These are phyloP conservation scores for Molossus molossus DNA, from an alignment of 2,797 vertebrate species.

Conservation along the genomic window DNA sequence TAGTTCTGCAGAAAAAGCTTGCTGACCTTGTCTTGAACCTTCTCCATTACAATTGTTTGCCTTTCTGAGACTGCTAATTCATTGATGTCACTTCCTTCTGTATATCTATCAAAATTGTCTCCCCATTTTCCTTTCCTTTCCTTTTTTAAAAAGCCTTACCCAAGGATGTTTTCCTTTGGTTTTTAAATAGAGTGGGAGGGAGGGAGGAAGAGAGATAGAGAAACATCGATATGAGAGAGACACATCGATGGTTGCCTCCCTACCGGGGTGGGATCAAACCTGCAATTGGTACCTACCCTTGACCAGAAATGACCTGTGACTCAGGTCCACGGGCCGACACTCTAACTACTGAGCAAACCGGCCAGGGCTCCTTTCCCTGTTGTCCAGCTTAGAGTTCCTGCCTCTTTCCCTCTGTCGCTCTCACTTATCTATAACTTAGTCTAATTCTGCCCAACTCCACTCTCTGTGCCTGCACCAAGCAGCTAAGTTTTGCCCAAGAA, in stretches of 20 bases:
- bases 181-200: no score
- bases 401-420: neutral
- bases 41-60: neutral
- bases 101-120: neutral
- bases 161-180: no score
- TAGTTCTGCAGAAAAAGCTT: neutral
- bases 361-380: neutral
- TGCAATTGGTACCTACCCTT: no score
- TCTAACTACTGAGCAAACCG: no score
- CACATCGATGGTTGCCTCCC: no score
- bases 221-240: no score
- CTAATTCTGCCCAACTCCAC: neutral
- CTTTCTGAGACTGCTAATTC: neutral
- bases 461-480: neutral
- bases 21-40: neutral
- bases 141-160: no score
- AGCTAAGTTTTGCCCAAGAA: neutral
- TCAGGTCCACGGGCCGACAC: no score
- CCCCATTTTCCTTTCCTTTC: neutral
- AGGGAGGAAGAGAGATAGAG: no score
- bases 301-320: no score
- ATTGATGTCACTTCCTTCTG: neutral
- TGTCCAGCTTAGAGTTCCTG: neutral
- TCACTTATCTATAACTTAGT: neutral
- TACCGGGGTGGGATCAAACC: no score